Evolutionary conservation across 2,888 invertebrate genomes (phyloP), one percentile per base, ranked within the genome.

Genomic region (Synergus itoensis): DNA sequence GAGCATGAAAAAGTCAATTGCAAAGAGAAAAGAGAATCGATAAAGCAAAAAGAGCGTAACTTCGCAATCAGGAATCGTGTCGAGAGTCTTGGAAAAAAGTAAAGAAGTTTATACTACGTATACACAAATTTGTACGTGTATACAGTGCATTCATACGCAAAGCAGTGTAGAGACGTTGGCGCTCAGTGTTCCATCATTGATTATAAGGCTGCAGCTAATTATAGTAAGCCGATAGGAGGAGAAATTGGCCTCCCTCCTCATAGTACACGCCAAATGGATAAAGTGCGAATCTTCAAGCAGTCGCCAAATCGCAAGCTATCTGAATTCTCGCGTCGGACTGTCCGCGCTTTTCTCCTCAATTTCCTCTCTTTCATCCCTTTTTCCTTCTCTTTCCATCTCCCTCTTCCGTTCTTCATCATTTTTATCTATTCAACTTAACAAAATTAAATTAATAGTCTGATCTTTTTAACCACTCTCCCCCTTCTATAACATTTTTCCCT

Each of bases 141-240:
- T 63, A 45, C 11, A 11, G 45, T 45, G 45, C 57, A 57, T 43
- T 43, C n/a, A 65, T 65, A 65, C 18, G 18, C 41, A 65, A 65
- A 41, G 21, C 45, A 69, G 28, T 69, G 9, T 69, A 62, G 63
- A 79, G 62, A 60, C 78, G 77, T 76, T 79, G 63, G 78, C 81
- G 80, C 77, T 77, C 81, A 73, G 81, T 81, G 76, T 81, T 82
- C 80, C 81, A 81, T 87, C 85, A 87, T 88, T 85, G 87, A 88
- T 87, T 86, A 84, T 85, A 84, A 86, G 83, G 80, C 84, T 80
- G 83, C 81, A 82, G 84, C 84, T 88, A 88, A 88, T 88, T 85
- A 86, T 86, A 87, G 86, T 82, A 80, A 78, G 77, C 79, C 77
- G 81, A 83, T 81, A 80, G 80, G 80, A 81, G 77, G 82, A 81